These are phyloP conservation scores for Synergus umbraculus DNA, from an alignment of 2,888 invertebrate genomes.

Conservation along the genomic window DNA sequence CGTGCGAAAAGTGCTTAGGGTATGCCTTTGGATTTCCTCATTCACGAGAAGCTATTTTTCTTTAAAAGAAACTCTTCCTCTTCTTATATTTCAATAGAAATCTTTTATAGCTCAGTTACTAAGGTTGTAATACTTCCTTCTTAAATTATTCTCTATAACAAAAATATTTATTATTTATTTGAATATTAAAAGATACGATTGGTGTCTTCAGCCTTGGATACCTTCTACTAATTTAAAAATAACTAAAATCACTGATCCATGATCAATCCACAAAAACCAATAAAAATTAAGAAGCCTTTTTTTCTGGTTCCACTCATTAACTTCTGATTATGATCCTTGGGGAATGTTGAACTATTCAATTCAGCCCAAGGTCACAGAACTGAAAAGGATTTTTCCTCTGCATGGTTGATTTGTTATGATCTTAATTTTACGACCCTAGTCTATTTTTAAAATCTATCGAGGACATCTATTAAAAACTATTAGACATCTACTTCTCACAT, in stretches of 20 bases:
- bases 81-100: not conserved
- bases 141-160: not conserved
- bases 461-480: not conserved
- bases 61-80: not conserved
- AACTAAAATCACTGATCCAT: constrained; percentile 1
- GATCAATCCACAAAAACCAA: not conserved
- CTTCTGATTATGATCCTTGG: constrained; percentile 19
- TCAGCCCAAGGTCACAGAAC: not conserved
- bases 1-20: not conserved
- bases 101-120: not conserved
- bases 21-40: not conserved
- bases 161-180: not conserved
- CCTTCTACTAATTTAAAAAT: not conserved
- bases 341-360: constrained; percentile 11
- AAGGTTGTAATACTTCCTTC: not conserved
- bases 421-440: not conserved
- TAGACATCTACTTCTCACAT: not conserved
- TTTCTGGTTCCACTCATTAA: constrained; percentile 5
- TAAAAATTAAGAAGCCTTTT: not conserved
- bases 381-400: not conserved
- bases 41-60: not conserved
- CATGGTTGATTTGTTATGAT: constrained; percentile 22
- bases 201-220: not conserved
- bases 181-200: not conserved
- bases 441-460: constrained; percentile 7